Conservation (phyloP, 1,140 invertebrate species). For the Bombyx mori region DNA sequence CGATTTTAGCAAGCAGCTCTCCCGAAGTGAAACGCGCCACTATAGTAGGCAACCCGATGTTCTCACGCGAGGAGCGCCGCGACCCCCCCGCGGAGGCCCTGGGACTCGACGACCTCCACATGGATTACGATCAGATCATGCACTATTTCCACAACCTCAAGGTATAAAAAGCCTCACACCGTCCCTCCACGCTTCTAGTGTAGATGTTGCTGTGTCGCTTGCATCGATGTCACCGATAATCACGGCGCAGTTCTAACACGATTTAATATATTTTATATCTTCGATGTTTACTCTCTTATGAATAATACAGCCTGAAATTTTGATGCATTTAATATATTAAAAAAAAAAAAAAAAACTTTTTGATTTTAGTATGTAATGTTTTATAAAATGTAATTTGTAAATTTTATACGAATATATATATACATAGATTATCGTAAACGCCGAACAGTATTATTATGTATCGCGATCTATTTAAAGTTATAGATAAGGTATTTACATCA, state of each 20-base stretch:
- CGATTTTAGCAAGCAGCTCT: slow-evolving; percentile 54
- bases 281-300: slow-evolving; percentile 64
- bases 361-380: slow-evolving; percentile 31
- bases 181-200: slow-evolving; percentile 60
- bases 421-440: slow-evolving; percentile 19
- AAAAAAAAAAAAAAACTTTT: slow-evolving; percentile 18
- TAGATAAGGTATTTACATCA: too few relatives aligned
- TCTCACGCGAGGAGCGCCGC: slow-evolving; percentile 72
- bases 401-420: slow-evolving; percentile 61
- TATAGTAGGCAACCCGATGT: slow-evolving; percentile 91
- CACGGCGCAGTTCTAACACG: slow-evolving; percentile 28
- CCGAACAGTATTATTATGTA: slow-evolving; percentile 49
- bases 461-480: too few relatives aligned
- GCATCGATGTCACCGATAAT: slow-evolving; percentile 25
- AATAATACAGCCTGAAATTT: slow-evolving; percentile 62
- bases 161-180: slow-evolving; percentile 74
- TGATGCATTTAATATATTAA: slow-evolving; percentile 60
- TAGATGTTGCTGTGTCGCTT: slow-evolving; percentile 61
- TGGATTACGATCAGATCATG: slow-evolving; percentile 98
- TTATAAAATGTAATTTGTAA: slow-evolving; percentile 50
- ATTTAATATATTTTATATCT: slow-evolving; percentile 23
- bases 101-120: slow-evolving; percentile 85
- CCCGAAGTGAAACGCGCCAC: slow-evolving; percentile 85
- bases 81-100: slow-evolving; percentile 72
- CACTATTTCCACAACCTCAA: slow-evolving; percentile 98